Percentiles rank a stretch among this genome's conserved stretches.
These are phyloP conservation scores for Neopipo cinnamomea DNA, from an alignment of 2,113 vertebrate genomes.

Conservation along the genomic window DNA sequence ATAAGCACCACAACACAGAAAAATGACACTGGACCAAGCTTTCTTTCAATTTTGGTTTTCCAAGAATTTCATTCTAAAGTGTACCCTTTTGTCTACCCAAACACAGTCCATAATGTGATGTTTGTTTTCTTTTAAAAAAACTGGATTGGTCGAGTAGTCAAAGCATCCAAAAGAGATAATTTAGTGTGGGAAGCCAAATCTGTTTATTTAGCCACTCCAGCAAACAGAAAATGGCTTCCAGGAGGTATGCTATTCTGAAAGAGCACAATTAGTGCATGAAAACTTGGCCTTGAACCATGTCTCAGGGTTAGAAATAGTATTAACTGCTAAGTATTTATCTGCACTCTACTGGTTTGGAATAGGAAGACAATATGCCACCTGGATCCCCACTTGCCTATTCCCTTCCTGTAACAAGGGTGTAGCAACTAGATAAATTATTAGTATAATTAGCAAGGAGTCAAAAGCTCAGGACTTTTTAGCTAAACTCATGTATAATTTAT, in stretches of 20 bases:
- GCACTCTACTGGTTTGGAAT: background rate
- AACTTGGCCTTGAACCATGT: constrained; percentile 36
- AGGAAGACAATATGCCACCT: background rate
- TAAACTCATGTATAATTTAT: background rate
- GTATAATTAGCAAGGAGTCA: background rate
- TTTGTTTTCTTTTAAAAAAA: constrained; percentile 38
- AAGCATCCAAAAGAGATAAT: constrained; percentile 44
- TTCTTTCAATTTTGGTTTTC: background rate
- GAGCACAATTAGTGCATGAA: constrained; percentile 39
- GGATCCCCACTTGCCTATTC: background rate
- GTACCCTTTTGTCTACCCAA: background rate
- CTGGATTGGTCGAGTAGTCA: background rate
- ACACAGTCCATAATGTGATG: background rate
- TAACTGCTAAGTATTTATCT: constrained; percentile 15
- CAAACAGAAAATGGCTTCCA: constrained; percentile 10
- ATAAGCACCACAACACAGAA: background rate
- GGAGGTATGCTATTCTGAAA: constrained; percentile 45
- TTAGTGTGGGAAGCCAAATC: background rate
- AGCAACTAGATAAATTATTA: background rate
- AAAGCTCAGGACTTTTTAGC: background rate
- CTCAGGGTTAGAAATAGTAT: constrained; percentile 36
- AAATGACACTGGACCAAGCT: background rate
- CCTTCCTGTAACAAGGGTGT: background rate
- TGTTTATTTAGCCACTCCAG: constrained; percentile 44
- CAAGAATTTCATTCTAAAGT: background rate